These are phyloP conservation scores for Mirza zaza DNA, from an alignment of 2,113 vertebrate genomes.

Conservation along the genomic window DNA sequence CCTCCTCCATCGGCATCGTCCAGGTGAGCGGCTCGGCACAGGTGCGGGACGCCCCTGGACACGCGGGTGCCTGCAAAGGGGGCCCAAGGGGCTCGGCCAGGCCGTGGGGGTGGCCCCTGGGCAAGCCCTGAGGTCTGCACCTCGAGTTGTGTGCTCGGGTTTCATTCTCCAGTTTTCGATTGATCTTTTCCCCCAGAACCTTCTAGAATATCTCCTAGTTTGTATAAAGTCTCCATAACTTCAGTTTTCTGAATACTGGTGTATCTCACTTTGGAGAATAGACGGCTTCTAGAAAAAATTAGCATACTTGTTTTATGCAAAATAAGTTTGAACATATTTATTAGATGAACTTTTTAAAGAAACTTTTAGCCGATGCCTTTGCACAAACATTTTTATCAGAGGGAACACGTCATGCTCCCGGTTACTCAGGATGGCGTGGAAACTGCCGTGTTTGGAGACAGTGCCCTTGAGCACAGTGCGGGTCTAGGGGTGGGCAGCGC, in stretches of 20 bases:
- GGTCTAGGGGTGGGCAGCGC: accelerated
- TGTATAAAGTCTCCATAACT: neutral
- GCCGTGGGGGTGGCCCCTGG: neutral
- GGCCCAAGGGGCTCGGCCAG: neutral
- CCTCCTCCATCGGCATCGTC: constrained; percentile 92
- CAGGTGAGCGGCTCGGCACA: constrained; percentile 84
- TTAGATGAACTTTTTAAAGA: neutral
- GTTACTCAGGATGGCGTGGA: accelerated
- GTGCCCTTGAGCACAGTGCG: accelerated
- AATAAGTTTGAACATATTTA: neutral
- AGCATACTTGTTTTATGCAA: neutral
- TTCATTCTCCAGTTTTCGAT: neutral
- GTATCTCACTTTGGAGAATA: neutral
- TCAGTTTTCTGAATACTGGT: neutral
- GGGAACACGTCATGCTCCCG: neutral
- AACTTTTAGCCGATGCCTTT: neutral
- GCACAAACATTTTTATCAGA: neutral
- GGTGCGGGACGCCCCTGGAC: neutral
- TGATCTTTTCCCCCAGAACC: neutral
- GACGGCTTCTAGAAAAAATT: neutral
- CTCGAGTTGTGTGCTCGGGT: accelerated
- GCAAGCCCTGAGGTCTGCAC: neutral
- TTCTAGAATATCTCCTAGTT: neutral
- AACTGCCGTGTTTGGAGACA: neutral
- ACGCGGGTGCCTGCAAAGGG: neutral